Evolutionary conservation across 2,113 vertebrate species (phyloP).

Genomic region (Apus apus): DNA sequence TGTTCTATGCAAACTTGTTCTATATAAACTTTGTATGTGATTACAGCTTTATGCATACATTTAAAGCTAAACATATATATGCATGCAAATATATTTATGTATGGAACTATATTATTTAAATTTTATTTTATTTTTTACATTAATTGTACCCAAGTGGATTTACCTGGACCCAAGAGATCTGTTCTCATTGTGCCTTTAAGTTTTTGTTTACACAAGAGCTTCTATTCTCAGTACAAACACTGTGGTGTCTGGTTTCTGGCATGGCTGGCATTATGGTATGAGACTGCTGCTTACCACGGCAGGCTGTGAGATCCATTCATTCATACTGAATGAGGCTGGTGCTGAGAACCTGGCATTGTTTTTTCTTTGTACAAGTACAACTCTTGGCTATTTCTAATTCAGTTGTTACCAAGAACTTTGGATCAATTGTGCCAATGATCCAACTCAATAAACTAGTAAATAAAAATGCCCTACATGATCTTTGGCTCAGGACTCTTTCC

Average conservation of each 20-base stretch:
- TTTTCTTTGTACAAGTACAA: background rate
- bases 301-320: background rate
- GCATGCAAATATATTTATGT: background rate
- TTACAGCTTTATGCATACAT: background rate
- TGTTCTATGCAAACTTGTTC: background rate
- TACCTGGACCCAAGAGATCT: background rate
- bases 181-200: background rate
- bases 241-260: background rate
- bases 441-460: background rate
- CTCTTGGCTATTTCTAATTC: background rate
- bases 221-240: background rate
- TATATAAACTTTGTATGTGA: background rate
- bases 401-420: background rate
- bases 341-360: background rate
- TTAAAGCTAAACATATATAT: background rate
- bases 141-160: background rate
- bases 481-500: background rate
- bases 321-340: background rate
- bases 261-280: background rate
- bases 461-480: background rate
- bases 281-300: rapidly evolving
- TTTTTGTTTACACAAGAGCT: background rate
- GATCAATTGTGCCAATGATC: background rate
- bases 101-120: background rate
- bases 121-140: background rate